These are phyloP conservation scores for Lacerta bilineata DNA, from an alignment of 2,797 vertebrate species.

Conservation along the genomic window DNA sequence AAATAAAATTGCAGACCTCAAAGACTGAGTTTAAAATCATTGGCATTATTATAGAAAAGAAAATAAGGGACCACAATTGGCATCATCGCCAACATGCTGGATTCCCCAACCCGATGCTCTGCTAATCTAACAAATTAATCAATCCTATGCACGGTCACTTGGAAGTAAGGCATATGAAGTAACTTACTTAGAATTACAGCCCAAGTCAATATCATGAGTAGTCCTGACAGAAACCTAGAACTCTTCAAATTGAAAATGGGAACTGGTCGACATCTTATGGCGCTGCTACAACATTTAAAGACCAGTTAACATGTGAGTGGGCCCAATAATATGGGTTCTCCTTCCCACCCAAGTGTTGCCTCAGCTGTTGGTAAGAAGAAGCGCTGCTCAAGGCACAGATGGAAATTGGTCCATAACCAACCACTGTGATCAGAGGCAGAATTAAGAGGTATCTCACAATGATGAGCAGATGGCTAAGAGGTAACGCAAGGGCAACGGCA, in stretches of 20 bases:
- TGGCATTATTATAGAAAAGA: neutral
- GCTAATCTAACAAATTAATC: no score
- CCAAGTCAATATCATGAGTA: neutral
- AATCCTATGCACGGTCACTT: no score
- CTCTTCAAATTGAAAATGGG: neutral
- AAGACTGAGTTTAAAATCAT: neutral
- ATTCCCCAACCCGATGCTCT: neutral
- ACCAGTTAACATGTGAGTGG: neutral
- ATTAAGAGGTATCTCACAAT: slow-evolving; percentile 28
- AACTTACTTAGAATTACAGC: neutral
- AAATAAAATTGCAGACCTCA: neutral
- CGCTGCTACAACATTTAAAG: neutral
- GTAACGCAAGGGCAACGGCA: slow-evolving; percentile 27
- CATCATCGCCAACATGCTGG: neutral
- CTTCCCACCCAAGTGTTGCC: neutral
- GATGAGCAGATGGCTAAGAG: slow-evolving; percentile 16
- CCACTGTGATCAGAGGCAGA: slow-evolving; percentile 17
- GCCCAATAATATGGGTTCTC: no score
- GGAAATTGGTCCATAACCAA: neutral
- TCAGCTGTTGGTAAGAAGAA: neutral
- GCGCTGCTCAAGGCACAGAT: slow-evolving; percentile 28
- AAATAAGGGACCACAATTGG: neutral
- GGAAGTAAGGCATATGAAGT: no score
- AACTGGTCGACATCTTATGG: neutral
- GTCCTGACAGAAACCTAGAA: neutral